phyloP scores from a whole-genome alignment of 2,797 vertebrate genomes.

The Sebastes hubbsi region DNA sequence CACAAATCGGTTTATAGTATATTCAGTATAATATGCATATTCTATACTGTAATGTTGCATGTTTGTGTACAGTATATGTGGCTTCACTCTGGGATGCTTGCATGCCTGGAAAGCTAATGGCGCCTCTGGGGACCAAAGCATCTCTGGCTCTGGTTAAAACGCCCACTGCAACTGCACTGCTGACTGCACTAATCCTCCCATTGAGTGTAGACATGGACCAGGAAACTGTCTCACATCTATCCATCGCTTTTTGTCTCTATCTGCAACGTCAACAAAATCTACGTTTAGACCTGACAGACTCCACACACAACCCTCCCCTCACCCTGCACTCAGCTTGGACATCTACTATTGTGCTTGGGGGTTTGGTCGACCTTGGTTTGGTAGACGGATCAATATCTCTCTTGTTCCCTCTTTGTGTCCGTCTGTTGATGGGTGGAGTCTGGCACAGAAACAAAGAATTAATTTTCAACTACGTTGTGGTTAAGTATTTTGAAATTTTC shows the following conservation, averaged over 20 bases:
- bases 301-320: neutral
- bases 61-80: neutral
- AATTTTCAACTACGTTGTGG: neutral
- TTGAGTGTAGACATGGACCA: constrained; percentile 29
- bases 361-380: constrained; percentile 36
- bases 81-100: neutral
- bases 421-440: neutral
- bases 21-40: neutral
- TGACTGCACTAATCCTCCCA: constrained; percentile 55
- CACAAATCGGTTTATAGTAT: constrained; percentile 20
- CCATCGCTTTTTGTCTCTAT: constrained; percentile 38
- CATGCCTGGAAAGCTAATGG: neutral
- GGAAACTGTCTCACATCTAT: constrained; percentile 6
- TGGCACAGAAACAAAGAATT: neutral
- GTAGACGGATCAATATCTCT: constrained; percentile 32
- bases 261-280: constrained; percentile 60
- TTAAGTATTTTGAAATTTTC: neutral
- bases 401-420: neutral
- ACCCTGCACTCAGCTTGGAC: neutral
- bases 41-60: neutral
- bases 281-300: neutral
- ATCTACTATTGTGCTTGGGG: constrained; percentile 1
- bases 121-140: neutral
- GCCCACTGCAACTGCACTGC: constrained; percentile 28
- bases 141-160: constrained; percentile 27